These are phyloP conservation scores for Lampropteryx suffumata DNA, from an alignment of 2,888 invertebrate genomes.

Conservation along the genomic window DNA sequence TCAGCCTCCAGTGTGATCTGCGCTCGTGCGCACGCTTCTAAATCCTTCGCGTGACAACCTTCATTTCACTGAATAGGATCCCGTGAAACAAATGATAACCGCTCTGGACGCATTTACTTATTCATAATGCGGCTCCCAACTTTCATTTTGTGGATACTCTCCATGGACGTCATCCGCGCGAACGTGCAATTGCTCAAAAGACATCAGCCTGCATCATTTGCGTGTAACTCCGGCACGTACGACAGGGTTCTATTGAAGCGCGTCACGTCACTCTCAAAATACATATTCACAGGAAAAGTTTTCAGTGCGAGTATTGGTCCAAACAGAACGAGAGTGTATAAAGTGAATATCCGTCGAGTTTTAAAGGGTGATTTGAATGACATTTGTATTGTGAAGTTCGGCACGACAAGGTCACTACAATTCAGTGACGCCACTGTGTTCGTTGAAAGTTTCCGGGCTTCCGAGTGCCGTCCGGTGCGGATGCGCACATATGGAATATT, in stretches of 20 bases:
- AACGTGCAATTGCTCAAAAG: constrained; percentile 42
- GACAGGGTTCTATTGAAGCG: constrained; percentile 62
- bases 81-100: constrained; percentile 16
- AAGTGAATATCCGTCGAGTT: constrained; percentile 69
- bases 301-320: constrained; percentile 50
- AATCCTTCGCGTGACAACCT: constrained; percentile 40
- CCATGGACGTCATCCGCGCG: constrained; percentile 41
- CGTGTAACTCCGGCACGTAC: constrained; percentile 51
- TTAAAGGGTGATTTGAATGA: constrained; percentile 73
- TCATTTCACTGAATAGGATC: constrained; percentile 11
- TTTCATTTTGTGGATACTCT: constrained; percentile 50
- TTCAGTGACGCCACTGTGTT: constrained; percentile 66
- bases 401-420: constrained; percentile 52
- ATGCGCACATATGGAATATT: constrained; percentile 68
- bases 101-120: constrained; percentile 29
- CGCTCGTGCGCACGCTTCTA: constrained; percentile 70
- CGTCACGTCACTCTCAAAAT: constrained; percentile 61
- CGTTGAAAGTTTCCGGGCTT: constrained; percentile 51
- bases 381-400: constrained; percentile 60
- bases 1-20: constrained; percentile 68
- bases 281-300: constrained; percentile 72
- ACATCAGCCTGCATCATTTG: constrained; percentile 38
- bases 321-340: constrained; percentile 56
- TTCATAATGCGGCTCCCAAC: constrained; percentile 38
- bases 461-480: constrained; percentile 56